Base-by-base conservation (phyloP, 2,888 invertebrate species). In the Nomada lathburiana region DNA sequence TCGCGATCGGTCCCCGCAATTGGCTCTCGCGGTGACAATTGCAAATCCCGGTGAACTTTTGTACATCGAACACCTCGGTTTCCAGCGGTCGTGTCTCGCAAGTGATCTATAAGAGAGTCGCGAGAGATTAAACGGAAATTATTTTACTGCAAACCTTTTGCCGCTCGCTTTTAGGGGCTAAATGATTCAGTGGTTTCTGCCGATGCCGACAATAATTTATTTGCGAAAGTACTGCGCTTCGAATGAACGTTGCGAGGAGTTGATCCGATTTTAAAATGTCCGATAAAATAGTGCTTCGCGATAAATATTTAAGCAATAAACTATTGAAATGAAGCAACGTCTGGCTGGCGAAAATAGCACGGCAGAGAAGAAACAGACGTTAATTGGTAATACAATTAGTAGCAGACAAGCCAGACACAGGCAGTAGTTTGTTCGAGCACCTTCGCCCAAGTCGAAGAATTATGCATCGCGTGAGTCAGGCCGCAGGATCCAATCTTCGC, bases 391-490 rank as follows among this genome's bases (percentile, higher is more conserved):
- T 59, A 72, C 78, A 75, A 79, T 70, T 74, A 60, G 62, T 75
- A 62, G 60, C 69, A 23, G 53, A 63, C 44, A 44, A 63, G 68
- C 67, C 63, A 55, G 73, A 78, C 70, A 67, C 62, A 20, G 50
- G 50, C 16, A 23, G 70, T 44, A 74, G 67, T 82, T 82, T 70
- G 80, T 67, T 62, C 52, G 26, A 29, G 42, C 9, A 0, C 16
- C 23, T 44, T 50, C n/a, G 73, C 59, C 18, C 55, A 53, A 77
- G 64, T 74, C 74, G 76, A 84, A 69, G 76, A 86, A 86, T 86
- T 86, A 90, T 88, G 80, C 86, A 90, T 88, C 86, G 89, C 90
- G 89, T 89, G 89, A 89, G 88, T 55, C 63, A 76, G 70, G 80
- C 65, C 85, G 62, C 70, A 26, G 76, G 83, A 81, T 81, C 79